Base-by-base conservation (phyloP, 2,113 vertebrate genomes). In the Aphyosemion australe region DNA sequence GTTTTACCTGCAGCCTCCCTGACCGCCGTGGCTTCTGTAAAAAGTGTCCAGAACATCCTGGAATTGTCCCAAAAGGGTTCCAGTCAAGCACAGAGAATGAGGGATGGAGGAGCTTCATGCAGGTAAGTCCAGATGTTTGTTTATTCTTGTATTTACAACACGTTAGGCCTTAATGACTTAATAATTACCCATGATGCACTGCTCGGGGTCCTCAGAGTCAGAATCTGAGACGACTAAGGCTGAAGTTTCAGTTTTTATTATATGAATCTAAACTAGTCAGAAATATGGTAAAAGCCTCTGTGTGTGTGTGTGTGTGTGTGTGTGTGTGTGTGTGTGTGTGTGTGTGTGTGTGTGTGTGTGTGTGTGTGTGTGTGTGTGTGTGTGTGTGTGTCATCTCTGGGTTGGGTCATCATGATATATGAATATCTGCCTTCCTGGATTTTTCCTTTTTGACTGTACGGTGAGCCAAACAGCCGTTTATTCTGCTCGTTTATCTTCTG, bases 401-500 rank as follows among this genome's bases (percentile, higher is more conserved):
- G 66, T 26, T 26, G 79, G 52, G 51, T 68, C 59, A 59, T 71
- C 47, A 62, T 74, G 74, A 74, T 82, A 79, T 74, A 70, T 82
- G 70, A 66, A 65, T 64, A 72, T 70, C 65, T 55, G 69, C 61
- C 66, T 59, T 63, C 70, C 63, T 74, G 41, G 72, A 66, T 72
- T 73, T 72, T 53, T 51, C 62, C 56, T 69, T 70, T 73, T 66
- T 69, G 31, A 60, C 68, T 32, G 39, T 67, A 61, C 51, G n/a
- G 4, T 54, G 57, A 66, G 59, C 45, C 61, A 52, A 62, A 78
- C 68, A 46, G 20, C 37, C 54, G 34, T 55, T 82, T 52, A 58
- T 68, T 61, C 50, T 42, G 57, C 73, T 78, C 76, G 37, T 82
- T 79, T 70, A 82, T 87, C 82, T 84, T 39, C 59, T 46, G 5